These are phyloP conservation scores for Drosophila burlai DNA, from an alignment of 1,140 invertebrate species.

Conservation along the genomic window DNA sequence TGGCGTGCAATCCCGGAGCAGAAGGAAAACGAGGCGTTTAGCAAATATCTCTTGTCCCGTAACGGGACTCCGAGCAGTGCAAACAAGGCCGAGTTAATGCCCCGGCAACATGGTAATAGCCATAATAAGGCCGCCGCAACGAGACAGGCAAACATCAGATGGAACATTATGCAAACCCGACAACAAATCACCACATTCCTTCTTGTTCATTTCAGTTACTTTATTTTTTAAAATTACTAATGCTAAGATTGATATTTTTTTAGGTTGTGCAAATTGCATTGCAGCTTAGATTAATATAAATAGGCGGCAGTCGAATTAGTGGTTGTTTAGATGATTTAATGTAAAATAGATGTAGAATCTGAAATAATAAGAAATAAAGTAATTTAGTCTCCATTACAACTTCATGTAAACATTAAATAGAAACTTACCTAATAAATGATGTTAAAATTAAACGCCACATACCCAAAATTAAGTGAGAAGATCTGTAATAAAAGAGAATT, in stretches of 20 bases:
- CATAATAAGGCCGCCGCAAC: conserved; percentile 46
- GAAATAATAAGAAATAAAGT: conserved; percentile 22
- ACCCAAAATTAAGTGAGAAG: conserved; percentile 9
- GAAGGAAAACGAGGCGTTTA: conserved; percentile 64
- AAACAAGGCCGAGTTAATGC: conserved; percentile 71
- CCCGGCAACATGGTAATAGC: conserved; percentile 51
- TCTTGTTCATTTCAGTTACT: conserved; percentile 24
- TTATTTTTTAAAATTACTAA: conserved; percentile 43
- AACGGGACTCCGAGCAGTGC: conserved; percentile 55
- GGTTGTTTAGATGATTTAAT: conserved; percentile 59
- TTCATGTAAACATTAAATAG: too few relatives aligned
- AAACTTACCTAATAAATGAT: conserved; percentile 55
- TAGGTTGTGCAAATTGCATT: conserved; percentile 23
- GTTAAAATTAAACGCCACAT: conserved; percentile 31
- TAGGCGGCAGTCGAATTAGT: conserved; percentile 78
- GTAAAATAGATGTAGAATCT: conserved; percentile 53
- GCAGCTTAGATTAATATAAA: conserved; percentile 67
- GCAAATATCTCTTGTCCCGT: conserved; percentile 60
- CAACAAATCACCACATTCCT: conserved; percentile 47
- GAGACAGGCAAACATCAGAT: conserved; percentile 19
- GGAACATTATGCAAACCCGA: conserved; percentile 27
- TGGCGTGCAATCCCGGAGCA: not conserved
- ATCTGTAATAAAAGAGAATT: conserved; percentile 34
- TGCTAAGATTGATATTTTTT: conserved; percentile 23
- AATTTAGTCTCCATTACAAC: not conserved